Conservation (phyloP, 2,113 vertebrate genomes). For the Mus pahari region DNA sequence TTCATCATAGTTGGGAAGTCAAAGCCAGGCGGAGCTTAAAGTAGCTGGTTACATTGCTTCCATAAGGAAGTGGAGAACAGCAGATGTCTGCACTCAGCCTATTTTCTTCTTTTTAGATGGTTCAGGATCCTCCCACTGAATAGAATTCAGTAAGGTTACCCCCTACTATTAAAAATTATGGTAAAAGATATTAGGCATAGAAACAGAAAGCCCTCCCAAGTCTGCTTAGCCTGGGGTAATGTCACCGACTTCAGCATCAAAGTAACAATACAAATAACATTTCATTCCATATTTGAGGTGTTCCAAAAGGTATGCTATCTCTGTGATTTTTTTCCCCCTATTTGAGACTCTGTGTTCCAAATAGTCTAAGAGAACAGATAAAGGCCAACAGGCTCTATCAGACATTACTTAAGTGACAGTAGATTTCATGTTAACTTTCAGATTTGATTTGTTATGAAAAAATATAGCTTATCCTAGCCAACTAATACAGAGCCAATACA, state of each 20-base stretch:
- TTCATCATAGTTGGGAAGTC: background rate
- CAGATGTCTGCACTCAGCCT: background rate
- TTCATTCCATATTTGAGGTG: background rate
- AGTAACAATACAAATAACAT: background rate
- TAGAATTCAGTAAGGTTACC: background rate
- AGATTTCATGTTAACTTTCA: background rate
- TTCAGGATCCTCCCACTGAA: background rate
- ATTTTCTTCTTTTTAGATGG: background rate
- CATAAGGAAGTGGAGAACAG: background rate
- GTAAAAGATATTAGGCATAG: background rate
- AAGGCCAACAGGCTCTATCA: background rate
- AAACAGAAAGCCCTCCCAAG: background rate
- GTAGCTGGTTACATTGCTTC: background rate
- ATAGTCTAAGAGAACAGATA: background rate
- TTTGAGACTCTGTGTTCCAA: background rate
- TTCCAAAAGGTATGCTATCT: background rate
- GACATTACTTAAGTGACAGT: background rate
- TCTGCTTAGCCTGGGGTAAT: background rate
- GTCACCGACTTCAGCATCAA: background rate
- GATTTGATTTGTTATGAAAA: constrained; percentile 29
- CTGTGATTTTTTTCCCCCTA: background rate
- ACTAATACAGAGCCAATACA: background rate
- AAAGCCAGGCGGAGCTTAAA: background rate
- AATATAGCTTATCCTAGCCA: background rate
- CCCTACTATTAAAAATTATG: background rate